Evolutionary conservation across 2,113 vertebrate genomes (phyloP), one percentile per base, ranked within the genome.

Genomic region (Hippocampus mohnikei): DNA sequence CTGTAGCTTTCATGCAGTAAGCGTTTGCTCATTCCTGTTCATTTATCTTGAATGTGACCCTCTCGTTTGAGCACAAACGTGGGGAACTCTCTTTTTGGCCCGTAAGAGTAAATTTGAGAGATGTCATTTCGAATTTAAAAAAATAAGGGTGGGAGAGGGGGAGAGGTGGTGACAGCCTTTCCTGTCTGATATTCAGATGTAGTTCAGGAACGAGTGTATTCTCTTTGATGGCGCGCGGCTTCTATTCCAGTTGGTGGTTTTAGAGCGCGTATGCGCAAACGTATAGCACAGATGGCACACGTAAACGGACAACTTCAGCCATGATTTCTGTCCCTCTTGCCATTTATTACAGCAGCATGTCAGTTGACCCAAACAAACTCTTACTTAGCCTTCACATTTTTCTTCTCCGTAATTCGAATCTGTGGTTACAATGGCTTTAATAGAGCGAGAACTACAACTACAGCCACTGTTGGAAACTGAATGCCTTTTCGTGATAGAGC

Each of bases 161-260:
- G 75, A 69, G 61, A 59, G 68, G 61, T 73, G 77, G 77, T 78
- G 81, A 80, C 74, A 82, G 75, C 75, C 84, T 88, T 87, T 90
- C 83, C 85, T 91, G 88, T 90, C 88, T 91, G 90, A 91, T 90
- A 91, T 91, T 91, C 90, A 91, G 90, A 90, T 91, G 80, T 74
- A 86, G 79, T 88, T 88, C 88, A 88, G 84, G 84, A 87, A 85
- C 21, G 77, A 87, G 82, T 84, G 66, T 85, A 85, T 85, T 82
- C 74, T 80, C 81, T 78, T 25, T 85, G 72, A 86, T 66, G 76
- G 76, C 73, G 66, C 78, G 73, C 79, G 73, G 71, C 67, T 87
- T 70, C 69, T 81, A 77, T 82, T 67, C 25, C 58, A 13, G 65
- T 75, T 67, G 81, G 75, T 75, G 62, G 79, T 84, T 75, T 73